phyloP scores from a whole-genome alignment of 1,140 invertebrate genomes.

The Lucilia cuprina region DNA sequence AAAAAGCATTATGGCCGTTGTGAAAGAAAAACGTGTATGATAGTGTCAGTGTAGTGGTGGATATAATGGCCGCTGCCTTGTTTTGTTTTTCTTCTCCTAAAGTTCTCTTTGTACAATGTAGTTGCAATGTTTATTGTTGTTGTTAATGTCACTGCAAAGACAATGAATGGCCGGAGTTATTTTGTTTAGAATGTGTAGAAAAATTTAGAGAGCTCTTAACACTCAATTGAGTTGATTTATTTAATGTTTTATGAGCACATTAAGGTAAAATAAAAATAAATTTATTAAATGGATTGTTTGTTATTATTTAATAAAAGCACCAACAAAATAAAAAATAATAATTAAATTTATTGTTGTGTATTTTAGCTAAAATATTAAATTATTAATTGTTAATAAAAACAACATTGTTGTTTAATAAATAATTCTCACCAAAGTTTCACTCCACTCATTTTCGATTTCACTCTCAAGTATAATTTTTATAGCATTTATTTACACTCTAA shows the following conservation, averaged over 20 bases:
- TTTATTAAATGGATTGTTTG: too few species aligned
- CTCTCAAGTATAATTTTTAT: neutral
- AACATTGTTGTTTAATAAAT: too few species aligned
- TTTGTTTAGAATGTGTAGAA: neutral
- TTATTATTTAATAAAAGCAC: too few species aligned
- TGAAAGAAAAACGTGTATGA: neutral
- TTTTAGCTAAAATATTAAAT: too few species aligned
- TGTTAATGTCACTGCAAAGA: neutral
- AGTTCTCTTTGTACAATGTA: neutral
- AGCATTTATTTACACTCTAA: neutral
- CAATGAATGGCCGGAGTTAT: neutral
- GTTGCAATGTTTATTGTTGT: neutral
- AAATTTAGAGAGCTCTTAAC: slow-evolving; percentile 4
- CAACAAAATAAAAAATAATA: too few species aligned
- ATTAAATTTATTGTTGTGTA: too few species aligned
- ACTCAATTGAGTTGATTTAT: slow-evolving; percentile 35
- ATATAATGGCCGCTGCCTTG: slow-evolving; percentile 29
- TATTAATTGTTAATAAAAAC: too few species aligned
- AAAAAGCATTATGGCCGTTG: slow-evolving; percentile 19
- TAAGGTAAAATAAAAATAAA: neutral
- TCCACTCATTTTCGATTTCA: neutral
- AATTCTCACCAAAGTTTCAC: neutral
- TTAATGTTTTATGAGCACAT: neutral
- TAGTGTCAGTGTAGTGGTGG: slow-evolving; percentile 9
- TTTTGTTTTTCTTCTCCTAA: neutral